Evolutionary conservation across 2,888 invertebrate genomes (phyloP), one percentile per base, ranked within the genome.

Genomic region (Limenitis camilla): DNA sequence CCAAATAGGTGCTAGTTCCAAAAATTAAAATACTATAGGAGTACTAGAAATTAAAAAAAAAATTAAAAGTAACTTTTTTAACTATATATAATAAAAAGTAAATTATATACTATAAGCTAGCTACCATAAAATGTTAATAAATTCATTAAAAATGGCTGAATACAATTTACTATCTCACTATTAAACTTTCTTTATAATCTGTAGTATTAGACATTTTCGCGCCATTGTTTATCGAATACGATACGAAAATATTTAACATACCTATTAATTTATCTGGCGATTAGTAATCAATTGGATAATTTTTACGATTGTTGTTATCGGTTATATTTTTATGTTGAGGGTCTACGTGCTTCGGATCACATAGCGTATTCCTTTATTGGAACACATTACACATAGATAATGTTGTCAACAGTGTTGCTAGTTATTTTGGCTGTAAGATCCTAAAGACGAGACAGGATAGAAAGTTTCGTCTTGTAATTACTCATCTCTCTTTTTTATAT

Each of bases 301-400:
- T 52, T 54, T 52, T 49, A 46, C 49, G 56, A 55, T 55, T 55
- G 47, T 38, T 7, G 31, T 61, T 63, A 63, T 59, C 58, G 51
- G 56, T 58, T 60, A 45, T 50, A n/a, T 45, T 42, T 38, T 53
- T 40, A 38, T 50, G 35, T 10, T 27, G 44, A 33, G 53, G 61
- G 61, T 11, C 53, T 63, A 63, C 63, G 61, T 63, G 60, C 58
- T 33, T 39, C 6, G 30, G 8, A 52, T 59, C 63, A 63, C 61
- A 61, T 60, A 57, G 36, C 7, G 8, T 9, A 11, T 10, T 8
- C 8, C 29, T 41, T 30, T 31, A 35, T 31, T 35, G 7, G 41
- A 48, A 27, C 6, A 10, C 8, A 32, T 4, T 30, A 44, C 31
- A 7, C 27, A 5, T 6, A 30, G 39, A n/a, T 48, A 38, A 52